Conservation (phyloP, 1,140 invertebrate genomes). For the Theocolax elegans region DNA sequence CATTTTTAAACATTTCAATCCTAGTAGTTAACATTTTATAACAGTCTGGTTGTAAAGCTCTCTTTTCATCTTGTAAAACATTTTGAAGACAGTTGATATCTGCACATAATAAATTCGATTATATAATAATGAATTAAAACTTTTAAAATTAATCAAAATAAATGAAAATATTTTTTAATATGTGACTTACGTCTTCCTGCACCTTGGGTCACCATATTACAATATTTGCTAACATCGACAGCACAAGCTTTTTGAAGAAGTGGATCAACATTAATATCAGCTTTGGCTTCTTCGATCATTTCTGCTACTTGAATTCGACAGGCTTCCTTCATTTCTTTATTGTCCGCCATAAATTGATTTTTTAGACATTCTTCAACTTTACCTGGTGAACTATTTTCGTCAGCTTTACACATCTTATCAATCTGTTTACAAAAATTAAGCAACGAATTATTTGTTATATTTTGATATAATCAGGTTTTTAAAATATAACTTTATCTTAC, state of each 20-base stretch:
- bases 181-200: constrained; percentile 83
- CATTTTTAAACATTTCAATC: constrained; percentile 90
- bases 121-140: constrained; percentile 5
- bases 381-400: constrained; percentile 61
- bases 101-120: constrained; percentile 59
- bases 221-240: constrained; percentile 85
- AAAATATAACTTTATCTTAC: constrained; percentile 50
- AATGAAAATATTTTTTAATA: not conserved
- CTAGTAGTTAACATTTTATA: constrained; percentile 81
- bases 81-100: constrained; percentile 86
- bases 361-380: constrained; percentile 91
- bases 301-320: constrained; percentile 85
- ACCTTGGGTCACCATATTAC: constrained; percentile 83
- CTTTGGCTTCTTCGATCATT: constrained; percentile 81
- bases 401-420: constrained; percentile 63
- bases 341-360: constrained; percentile 74
- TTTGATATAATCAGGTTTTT: too few relatives aligned
- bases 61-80: constrained; percentile 74
- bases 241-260: constrained; percentile 81
- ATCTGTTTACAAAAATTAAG: constrained; percentile 52
- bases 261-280: constrained; percentile 87
- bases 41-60: constrained; percentile 80
- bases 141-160: constrained; percentile 10
- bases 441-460: not conserved
- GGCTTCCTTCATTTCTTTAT: constrained; percentile 76